A percentile compares a stretch with the other conserved stretches of the same genome.
Evolutionary conservation across 64 coral and sea anemone genomes (phyloP).

Genomic region (Anthopleura sola): DNA sequence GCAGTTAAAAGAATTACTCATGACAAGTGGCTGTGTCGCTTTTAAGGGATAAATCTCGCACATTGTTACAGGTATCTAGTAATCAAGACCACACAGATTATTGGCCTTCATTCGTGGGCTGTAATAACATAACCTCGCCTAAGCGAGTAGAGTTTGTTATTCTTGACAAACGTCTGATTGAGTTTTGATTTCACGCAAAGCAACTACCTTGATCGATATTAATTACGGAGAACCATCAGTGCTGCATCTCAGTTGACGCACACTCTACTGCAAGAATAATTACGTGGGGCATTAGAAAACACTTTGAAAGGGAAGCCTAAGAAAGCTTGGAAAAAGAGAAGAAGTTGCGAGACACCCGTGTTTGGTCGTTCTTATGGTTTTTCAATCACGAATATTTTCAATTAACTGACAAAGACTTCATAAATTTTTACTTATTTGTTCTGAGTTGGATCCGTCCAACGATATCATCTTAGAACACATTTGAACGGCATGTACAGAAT

Average conservation of each 20-base stretch:
- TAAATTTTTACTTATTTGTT: constrained; percentile 4
- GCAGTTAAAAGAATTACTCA: background rate
- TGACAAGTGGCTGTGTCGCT: background rate
- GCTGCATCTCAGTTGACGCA: background rate
- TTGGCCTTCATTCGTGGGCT: background rate
- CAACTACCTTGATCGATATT: background rate
- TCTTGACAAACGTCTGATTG: background rate
- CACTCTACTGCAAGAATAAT: background rate
- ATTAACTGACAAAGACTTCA: constrained; percentile 17
- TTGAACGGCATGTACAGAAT: background rate
- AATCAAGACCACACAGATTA: background rate
- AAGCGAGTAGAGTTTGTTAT: background rate
- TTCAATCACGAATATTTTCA: background rate
- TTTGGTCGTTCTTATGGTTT: background rate
- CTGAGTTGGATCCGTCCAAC: background rate
- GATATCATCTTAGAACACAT: background rate
- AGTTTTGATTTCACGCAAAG: background rate
- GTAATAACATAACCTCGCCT: constrained; percentile 1
- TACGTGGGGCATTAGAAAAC: background rate
- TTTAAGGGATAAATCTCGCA: background rate
- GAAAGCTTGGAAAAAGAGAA: background rate
- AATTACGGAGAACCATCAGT: background rate
- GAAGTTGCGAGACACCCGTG: background rate
- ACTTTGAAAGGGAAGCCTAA: background rate
- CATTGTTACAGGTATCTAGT: background rate